Evolutionary conservation across 35 echinoderm and acorn worm species (phyloP).

Genomic region (Eucidaris tribuloides): DNA sequence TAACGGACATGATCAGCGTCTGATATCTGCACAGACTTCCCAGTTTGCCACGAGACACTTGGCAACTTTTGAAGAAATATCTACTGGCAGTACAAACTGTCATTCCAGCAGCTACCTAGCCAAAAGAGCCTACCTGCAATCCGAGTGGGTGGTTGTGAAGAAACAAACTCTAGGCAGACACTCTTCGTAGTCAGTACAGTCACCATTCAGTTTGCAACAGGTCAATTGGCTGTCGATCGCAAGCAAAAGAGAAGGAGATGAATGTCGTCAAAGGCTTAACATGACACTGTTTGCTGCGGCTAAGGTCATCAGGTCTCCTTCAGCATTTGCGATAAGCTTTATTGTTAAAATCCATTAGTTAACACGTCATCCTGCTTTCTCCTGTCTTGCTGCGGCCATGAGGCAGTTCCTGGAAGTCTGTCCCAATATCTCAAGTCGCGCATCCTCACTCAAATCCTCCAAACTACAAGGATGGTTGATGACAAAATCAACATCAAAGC

Average conservation of each 20-base stretch:
- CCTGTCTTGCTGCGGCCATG: background rate
- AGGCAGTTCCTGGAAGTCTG: too few species aligned
- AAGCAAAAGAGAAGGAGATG: background rate
- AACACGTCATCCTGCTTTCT: background rate
- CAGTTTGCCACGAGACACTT: too few species aligned
- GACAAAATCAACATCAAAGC: too few species aligned
- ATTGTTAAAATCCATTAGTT: background rate
- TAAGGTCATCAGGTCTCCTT: background rate
- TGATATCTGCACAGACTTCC: too few species aligned
- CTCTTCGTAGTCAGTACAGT: background rate
- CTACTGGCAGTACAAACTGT: conserved; percentile 5
- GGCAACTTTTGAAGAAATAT: too few species aligned
- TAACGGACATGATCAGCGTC: too few species aligned
- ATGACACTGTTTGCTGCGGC: background rate
- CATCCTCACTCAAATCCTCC: too few species aligned
- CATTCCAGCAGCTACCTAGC: background rate
- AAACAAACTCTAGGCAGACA: background rate
- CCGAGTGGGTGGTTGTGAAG: background rate
- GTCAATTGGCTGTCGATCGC: background rate
- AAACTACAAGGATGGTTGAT: too few species aligned
- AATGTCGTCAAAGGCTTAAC: conserved; percentile 11
- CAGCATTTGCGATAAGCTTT: background rate
- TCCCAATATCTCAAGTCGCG: too few species aligned
- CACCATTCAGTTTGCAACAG: conserved; percentile 1
- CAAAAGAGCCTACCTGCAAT: conserved; percentile 1